Evolutionary conservation across 2,797 vertebrate genomes (phyloP), one percentile per base, ranked within the genome.

Genomic region (Rhyacichthys aspro): DNA sequence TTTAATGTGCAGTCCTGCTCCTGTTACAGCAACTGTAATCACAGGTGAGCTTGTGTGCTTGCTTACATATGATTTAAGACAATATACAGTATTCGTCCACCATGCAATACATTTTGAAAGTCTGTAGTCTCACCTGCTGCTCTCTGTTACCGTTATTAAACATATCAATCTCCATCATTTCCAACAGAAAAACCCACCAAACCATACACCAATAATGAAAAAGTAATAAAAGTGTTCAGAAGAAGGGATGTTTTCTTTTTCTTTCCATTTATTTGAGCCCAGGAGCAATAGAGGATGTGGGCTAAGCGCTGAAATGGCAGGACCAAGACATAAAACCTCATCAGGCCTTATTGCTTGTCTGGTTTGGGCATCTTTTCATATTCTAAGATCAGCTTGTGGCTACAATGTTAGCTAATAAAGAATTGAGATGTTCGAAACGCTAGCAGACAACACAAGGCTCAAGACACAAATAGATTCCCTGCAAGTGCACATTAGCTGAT

Each of bases 401-500:
- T 70, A 73, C 49, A 36, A 74, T 49, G 64, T 57, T 68, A 50
- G 62, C 81, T 85, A 74, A 84, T 83, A 80, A 82, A 79, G 50
- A 75, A 79, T 55, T 48, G 72, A 80, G 63, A 83, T 73, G 44
- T 72, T 62, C 67, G 56, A 49, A 63, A 68, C 59, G 64, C 71
- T 36, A 77, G 55, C 65, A 76, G 61, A 79, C 59, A 80, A 71
- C 53, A 82, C 72, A 80, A 34, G 32, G 66, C 59, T 66, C 18
- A 78, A 79, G 74, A 86, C 75, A 74, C 76, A 84, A 85, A 87
- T 80, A 82, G 75, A 83, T 84, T 82, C 62, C 62, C 66, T 43
- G 78, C 79, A 76, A 83, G 75, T 38, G 60, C 74, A 74, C 83
- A 86, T 83, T 87, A 84, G 82, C 66, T 77, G 80, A 86, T 86